Base-by-base conservation (phyloP, 2,888 invertebrate species). In the Pimpla rufipes region DNA sequence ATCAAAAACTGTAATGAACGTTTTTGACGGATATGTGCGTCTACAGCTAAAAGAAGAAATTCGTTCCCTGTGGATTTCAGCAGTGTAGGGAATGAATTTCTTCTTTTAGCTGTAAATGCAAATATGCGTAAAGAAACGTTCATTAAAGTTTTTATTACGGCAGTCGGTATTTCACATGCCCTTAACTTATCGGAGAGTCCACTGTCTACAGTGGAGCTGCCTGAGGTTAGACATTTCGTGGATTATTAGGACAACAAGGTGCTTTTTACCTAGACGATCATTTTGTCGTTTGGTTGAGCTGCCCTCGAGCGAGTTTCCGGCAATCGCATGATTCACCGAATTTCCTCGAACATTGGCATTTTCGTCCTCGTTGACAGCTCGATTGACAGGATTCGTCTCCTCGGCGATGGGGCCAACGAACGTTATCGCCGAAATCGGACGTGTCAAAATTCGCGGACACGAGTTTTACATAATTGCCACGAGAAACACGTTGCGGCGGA, bases 281-380 rank as follows among this genome's bases (percentile, higher is more conserved):
- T 81, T 85, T 77, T 66, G 66, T 37, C 57, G 81, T 79, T 84
- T 70, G 40, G 57, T 70, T 45, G 13, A 74, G 70, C 70, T 70
- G 23, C 42, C 50, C 37, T 18, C 5, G 50, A 13, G 42, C 47
- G 11, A n/a, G 11, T 18, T 55, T 21, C n/a, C 64, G 57, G 50
- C 16, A n/a, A 59, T 75, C 52, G 64, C 70, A 70, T 62, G 23
- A 64, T 78, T 75, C 55, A 57, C 42, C 74, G 52, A 70, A 71
- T 77, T 70, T 62, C 52, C 37, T 23, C 3, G 37, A 52, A 40
- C 64, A 70, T 52, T 29, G 37, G 37, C 74, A 82, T 82, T 8
- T 57, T 35, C 21, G 52, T 68, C 42, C 18, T 50, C 78, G 73
- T 68, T 84, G 84, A 84, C 84, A 84, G 84, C 59, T 78, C 74